phyloP scores from a whole-genome alignment of 2,888 invertebrate genomes.

The Matsumyia berberina region DNA sequence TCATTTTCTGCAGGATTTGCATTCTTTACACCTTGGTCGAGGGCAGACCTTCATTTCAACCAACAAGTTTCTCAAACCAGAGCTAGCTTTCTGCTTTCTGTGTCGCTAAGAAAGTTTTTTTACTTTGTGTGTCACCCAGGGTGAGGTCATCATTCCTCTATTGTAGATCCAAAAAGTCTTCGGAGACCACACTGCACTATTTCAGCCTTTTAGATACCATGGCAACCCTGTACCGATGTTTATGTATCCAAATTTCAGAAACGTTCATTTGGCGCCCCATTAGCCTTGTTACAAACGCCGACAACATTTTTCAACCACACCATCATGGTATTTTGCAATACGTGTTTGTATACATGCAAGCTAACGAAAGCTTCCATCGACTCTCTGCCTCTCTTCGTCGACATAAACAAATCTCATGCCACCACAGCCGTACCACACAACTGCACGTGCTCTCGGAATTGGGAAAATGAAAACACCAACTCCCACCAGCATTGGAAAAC shows the following conservation, averaged over 20 bases:
- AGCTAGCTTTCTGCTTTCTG: no score
- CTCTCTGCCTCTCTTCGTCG: conserved; percentile 30
- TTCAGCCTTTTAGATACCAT: no score
- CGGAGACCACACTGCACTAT: no score
- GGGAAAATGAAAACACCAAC: conserved; percentile 53
- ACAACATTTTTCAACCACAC: not conserved
- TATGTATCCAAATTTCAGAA: not conserved
- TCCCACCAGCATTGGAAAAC: conserved; percentile 58
- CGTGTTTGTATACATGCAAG: not conserved
- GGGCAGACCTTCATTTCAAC: no score
- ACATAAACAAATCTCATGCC: conserved; percentile 46
- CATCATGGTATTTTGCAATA: not conserved
- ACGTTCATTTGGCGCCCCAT: not conserved
- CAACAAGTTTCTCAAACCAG: no score
- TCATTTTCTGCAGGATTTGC: no score
- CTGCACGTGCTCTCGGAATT: conserved; percentile 61
- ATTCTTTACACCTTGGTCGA: no score
- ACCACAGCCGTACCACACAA: conserved; percentile 12
- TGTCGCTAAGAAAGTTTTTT: no score
- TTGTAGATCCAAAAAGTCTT: no score
- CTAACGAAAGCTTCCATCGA: conserved; percentile 25
- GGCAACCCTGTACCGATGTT: not conserved
- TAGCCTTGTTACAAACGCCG: not conserved
- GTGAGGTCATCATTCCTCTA: no score
- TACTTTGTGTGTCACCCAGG: no score